phyloP scores from a whole-genome alignment of 2,797 vertebrate genomes.

The Malurus leucopterus region DNA sequence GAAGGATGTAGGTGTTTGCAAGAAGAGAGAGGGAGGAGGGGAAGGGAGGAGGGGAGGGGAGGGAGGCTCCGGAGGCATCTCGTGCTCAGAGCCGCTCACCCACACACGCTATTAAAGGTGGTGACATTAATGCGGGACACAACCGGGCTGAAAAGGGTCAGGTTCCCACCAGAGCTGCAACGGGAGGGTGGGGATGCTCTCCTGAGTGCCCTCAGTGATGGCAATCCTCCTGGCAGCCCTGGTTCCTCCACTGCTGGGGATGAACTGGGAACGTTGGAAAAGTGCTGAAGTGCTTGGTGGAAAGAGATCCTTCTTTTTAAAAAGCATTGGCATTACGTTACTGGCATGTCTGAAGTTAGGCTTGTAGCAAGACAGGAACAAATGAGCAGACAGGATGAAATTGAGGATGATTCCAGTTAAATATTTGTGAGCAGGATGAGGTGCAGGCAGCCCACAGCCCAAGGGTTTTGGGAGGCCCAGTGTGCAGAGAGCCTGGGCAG shows the following conservation, averaged over 20 bases:
- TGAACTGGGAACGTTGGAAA: not conserved
- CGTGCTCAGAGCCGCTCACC: not conserved
- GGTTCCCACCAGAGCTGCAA: not conserved
- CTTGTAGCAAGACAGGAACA: no score
- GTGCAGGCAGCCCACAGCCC: not conserved
- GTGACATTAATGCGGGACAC: not conserved
- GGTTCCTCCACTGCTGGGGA: not conserved
- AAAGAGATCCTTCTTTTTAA: no score
- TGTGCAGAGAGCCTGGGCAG: not conserved
- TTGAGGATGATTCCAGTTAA: accelerated
- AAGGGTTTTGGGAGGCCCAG: accelerated
- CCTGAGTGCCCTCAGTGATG: not conserved
- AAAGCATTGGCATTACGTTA: no score
- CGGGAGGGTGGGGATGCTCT: not conserved
- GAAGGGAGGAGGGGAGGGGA: not conserved
- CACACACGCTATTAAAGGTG: not conserved
- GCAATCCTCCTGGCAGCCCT: not conserved
- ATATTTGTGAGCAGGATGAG: not conserved
- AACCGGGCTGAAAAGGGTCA: not conserved
- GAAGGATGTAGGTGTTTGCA: conserved; percentile 87
- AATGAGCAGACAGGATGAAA: not conserved
- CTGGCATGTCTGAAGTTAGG: no score
- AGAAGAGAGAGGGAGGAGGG: conserved; percentile 68
- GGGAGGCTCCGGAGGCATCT: not conserved
- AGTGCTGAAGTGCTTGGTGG: no score